A percentile compares a stretch with the other conserved stretches of the same genome.
These are phyloP conservation scores for Sinella curviseta DNA, from an alignment of 1,140 invertebrate species.

Conservation along the genomic window DNA sequence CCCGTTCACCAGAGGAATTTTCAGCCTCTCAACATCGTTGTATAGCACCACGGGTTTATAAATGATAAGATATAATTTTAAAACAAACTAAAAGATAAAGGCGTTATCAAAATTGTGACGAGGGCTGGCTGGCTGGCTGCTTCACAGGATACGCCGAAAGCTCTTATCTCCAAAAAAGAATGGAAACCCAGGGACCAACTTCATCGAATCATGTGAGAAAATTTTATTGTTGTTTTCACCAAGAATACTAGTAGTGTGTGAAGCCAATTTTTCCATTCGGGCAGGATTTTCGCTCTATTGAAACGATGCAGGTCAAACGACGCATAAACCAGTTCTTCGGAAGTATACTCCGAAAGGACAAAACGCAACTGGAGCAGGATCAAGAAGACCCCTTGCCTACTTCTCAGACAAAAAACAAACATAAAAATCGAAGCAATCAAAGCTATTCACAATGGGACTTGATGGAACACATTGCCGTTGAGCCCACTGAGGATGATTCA, in stretches of 20 bases:
- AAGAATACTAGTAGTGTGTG: background rate
- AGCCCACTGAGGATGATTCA: background rate
- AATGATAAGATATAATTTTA: background rate
- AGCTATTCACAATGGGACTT: slow-evolving; percentile 21
- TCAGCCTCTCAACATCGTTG: no score
- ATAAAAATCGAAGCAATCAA: background rate
- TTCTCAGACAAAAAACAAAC: background rate
- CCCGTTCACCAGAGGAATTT: no score
- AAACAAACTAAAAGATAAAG: background rate
- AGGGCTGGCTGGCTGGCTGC: no score
- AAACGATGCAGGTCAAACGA: background rate
- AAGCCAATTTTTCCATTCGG: background rate
- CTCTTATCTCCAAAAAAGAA: no score
- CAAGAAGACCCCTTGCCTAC: background rate
- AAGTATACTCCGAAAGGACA: slow-evolving; percentile 12
- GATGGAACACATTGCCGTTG: background rate
- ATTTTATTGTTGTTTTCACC: no score
- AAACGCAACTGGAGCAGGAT: background rate
- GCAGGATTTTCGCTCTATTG: background rate
- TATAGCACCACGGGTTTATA: no score
- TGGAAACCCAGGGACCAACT: no score
- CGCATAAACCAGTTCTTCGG: background rate
- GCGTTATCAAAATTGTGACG: background rate
- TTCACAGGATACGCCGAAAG: no score
- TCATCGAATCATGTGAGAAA: no score